Conservation (phyloP, 2,113 vertebrate genomes). For the Pachypanchax playfairii region DNA sequence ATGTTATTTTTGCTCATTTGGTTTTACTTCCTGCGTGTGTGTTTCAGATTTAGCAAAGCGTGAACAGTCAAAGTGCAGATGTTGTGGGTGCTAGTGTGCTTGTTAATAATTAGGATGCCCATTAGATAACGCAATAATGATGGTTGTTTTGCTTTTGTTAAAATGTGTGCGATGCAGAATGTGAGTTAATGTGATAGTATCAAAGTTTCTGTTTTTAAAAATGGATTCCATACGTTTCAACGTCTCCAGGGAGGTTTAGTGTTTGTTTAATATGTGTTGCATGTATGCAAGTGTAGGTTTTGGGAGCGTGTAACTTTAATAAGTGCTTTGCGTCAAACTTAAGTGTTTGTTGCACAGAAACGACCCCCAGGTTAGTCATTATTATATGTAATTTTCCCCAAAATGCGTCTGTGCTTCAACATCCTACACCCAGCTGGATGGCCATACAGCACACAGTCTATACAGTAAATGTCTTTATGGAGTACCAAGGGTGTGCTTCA, state of each 20-base stretch:
- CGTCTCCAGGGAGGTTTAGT: constrained; percentile 45
- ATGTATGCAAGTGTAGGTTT: constrained; percentile 28
- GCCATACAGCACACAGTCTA: constrained; percentile 22
- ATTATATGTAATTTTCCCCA: constrained; percentile 53
- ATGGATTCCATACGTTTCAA: constrained; percentile 23
- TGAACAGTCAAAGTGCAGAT: constrained; percentile 37
- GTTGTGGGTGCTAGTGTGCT: constrained; percentile 36
- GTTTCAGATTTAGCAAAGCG: not conserved
- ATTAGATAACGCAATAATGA: constrained; percentile 50
- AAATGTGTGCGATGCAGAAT: constrained; percentile 43
- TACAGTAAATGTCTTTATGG: not conserved
- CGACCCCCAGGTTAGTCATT: constrained; percentile 56
- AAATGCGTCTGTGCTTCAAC: constrained; percentile 49
- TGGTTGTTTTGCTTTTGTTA: constrained; percentile 1
- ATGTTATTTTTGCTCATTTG: constrained; percentile 46
- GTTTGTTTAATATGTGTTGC: constrained; percentile 49
- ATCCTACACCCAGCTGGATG: not conserved
- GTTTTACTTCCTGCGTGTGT: constrained; percentile 25
- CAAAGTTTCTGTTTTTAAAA: constrained; percentile 36
- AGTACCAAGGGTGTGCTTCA: not conserved
- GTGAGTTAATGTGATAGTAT: constrained; percentile 46
- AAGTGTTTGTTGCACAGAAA: constrained; percentile 56
- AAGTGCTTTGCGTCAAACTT: constrained; percentile 55
- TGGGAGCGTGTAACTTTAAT: constrained; percentile 50
- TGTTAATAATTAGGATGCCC: constrained; percentile 50